Percentiles rank a stretch among this genome's conserved stretches.
Evolutionary conservation across 2,113 vertebrate genomes (phyloP).

Genomic region (chimpanzee (Pan troglodytes)): NHGRI_mPanTro3-v2.1_pri NC_072411.2:45237001-45237500

Average conservation of each 20-base stretch:
- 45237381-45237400: background rate
- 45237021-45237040: background rate
- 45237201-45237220: background rate
- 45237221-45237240: background rate
- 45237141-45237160: conserved; percentile 18
- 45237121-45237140: background rate
- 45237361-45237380: background rate
- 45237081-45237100: background rate
- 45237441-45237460: background rate
- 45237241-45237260: background rate
- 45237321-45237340: background rate
- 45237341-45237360: background rate
- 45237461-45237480: background rate
- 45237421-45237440: background rate
- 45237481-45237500: background rate
- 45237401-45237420: background rate
- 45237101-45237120: background rate
- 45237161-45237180: background rate
- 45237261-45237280: background rate
- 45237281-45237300: background rate
- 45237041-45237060: background rate
- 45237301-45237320: background rate
- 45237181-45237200: background rate
- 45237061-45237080: background rate
- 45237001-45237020: background rate